Evolutionary conservation across 2,797 vertebrate species (phyloP).

Genomic region (Anniella stebbinsi): DNA sequence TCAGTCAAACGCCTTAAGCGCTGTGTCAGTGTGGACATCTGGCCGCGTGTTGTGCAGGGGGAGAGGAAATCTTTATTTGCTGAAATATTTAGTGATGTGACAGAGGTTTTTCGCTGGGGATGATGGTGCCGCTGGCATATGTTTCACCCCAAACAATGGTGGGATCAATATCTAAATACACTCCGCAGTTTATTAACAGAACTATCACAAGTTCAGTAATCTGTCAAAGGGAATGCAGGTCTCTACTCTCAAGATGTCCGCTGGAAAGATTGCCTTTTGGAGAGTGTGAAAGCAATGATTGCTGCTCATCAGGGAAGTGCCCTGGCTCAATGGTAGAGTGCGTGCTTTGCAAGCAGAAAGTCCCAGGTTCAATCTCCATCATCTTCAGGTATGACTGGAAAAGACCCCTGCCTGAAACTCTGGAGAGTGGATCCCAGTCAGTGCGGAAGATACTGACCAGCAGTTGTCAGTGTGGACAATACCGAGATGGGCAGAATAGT

Average conservation of each 20-base stretch:
- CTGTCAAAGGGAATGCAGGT: not conserved
- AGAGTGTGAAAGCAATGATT: not conserved
- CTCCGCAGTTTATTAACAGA: constrained; percentile 3
- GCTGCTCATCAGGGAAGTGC: not conserved
- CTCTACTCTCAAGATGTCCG: no score
- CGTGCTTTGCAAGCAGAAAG: not conserved
- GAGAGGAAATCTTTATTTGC: constrained; percentile 81
- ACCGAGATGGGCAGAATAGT: no score
- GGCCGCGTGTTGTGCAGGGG: constrained; percentile 82
- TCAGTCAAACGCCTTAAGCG: constrained; percentile 97
- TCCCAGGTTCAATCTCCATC: not conserved
- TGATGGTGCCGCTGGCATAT: constrained; percentile 53
- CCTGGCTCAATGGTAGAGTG: not conserved
- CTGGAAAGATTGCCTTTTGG: not conserved
- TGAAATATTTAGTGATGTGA: constrained; percentile 83
- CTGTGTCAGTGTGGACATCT: constrained; percentile 97
- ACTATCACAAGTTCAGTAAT: not conserved
- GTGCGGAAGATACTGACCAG: no score
- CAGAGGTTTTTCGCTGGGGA: constrained; percentile 73
- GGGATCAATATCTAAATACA: constrained; percentile 6
- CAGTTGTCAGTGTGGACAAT: no score
- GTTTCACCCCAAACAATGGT: constrained; percentile 17
- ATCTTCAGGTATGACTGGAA: not conserved
- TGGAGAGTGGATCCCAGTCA: not conserved
- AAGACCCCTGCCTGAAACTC: not conserved